phyloP scores from a whole-genome alignment of 2,888 invertebrate genomes.

The Eupithecia pulchellata region DNA sequence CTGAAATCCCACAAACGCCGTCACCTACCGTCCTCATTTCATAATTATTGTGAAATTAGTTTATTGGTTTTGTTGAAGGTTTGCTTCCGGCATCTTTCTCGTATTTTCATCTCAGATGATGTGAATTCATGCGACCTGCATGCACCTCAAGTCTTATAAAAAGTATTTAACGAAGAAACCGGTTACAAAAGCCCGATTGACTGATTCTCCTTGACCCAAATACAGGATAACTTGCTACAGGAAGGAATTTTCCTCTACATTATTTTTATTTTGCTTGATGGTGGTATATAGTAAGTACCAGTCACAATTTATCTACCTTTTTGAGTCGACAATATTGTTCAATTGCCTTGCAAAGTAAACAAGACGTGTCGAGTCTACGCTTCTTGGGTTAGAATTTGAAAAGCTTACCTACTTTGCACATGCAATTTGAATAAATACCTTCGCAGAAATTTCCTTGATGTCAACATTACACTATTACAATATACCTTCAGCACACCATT shows the following conservation, averaged over 20 bases:
- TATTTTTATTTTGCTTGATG: not conserved
- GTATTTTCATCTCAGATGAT: no score
- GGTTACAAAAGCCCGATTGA: slow-evolving; percentile 68
- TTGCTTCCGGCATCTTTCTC: slow-evolving; percentile 26
- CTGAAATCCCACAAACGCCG: not conserved
- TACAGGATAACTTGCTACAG: slow-evolving; percentile 50
- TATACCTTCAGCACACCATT: no score
- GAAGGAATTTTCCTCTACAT: slow-evolving; percentile 62
- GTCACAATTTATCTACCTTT: not conserved
- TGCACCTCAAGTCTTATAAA: slow-evolving; percentile 46
- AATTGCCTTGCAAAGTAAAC: slow-evolving; percentile 41
- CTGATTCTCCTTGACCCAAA: slow-evolving; percentile 76
- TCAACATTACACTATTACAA: not conserved
- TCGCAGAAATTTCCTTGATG: slow-evolving; percentile 47
- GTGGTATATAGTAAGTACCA: not conserved
- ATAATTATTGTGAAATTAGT: slow-evolving; percentile 11
- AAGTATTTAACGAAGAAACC: slow-evolving; percentile 58
- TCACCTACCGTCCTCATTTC: slow-evolving; percentile 13
- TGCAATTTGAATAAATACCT: slow-evolving; percentile 45
- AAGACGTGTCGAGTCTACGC: slow-evolving; percentile 44
- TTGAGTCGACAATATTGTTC: not conserved
- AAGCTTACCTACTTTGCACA: slow-evolving; percentile 51
- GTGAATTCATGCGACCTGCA: slow-evolving; percentile 29
- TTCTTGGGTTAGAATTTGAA: slow-evolving; percentile 47
- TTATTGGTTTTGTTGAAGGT: not conserved